Evolutionary conservation across 2,113 vertebrate species (phyloP), one percentile per base, ranked within the genome.

Genomic region (Psilopsiagon aymara): DNA sequence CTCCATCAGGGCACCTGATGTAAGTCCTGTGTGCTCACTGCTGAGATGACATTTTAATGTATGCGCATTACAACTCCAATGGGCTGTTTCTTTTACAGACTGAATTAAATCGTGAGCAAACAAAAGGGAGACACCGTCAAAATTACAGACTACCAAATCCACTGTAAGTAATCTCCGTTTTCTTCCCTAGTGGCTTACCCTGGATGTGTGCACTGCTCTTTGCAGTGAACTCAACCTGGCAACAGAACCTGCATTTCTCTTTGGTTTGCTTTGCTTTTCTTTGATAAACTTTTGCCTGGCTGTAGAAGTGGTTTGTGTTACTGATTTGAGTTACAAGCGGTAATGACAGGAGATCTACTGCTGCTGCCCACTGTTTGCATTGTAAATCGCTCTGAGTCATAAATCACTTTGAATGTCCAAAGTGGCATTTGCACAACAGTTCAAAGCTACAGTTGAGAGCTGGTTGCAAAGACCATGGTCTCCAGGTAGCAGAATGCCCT

Each of bases 81-180:
- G 1, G 17, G 64, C 57, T 88, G n/a, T 67, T 93, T 78, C 88
- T 86, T 53, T 92, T 94, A 3, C 93, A 95, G 91, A 20, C 86
- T 71, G 87, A 87, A 17, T 37, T 44, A 81, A 89, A 80, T 53
- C 41, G 23, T 47, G 63, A 68, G 82, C 87, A 71, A 35, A 64
- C 67, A 5, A 39, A 71, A 68, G 82, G 87, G 83, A 81, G 44
- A 78, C 74, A n/a, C 7, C 60, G 0, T 57, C 83, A 47, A 10
- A 71, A 63, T 29, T 9, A 9, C 80, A 73, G 74, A 10, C 82
- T 49, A 27, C 82, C 87, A 31, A 51, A 3, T 18, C 66, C 71
- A 6, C 81, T 92, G 97, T 96, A 70, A 96, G 97, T 97, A 96
- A 64, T 19, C 82, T 51, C 44, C 28, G 31, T 37, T 83, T 75